phyloP scores from a whole-genome alignment of 2,888 invertebrate species.

The Neuroscelio doddi region DNA sequence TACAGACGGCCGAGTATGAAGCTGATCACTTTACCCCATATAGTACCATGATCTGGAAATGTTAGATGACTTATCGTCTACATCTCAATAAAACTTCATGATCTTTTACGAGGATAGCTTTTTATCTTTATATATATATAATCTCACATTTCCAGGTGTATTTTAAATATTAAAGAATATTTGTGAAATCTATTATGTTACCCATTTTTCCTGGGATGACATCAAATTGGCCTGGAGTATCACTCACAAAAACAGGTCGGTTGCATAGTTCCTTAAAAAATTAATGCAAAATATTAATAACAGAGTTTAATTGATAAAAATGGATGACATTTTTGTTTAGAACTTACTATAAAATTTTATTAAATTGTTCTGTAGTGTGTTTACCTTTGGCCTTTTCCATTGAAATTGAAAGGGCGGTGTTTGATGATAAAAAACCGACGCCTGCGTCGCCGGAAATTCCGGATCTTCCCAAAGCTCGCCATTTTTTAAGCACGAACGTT shows the following conservation, averaged over 20 bases:
- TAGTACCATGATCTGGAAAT: no score
- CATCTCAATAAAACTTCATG: no score
- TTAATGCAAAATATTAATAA: neutral
- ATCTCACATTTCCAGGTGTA: no score
- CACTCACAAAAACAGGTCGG: slow-evolving; percentile 86
- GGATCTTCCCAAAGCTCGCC: slow-evolving; percentile 92
- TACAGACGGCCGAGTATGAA: no score
- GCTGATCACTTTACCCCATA: no score
- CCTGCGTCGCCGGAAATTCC: slow-evolving; percentile 90
- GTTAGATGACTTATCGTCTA: no score
- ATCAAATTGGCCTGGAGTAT: slow-evolving; percentile 86
- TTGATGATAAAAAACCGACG: slow-evolving; percentile 94
- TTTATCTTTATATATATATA: no score
- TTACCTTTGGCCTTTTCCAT: slow-evolving; percentile 91
- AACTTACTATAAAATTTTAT: no score
- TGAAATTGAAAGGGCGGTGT: slow-evolving; percentile 94
- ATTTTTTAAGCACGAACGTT: slow-evolving; percentile 84
- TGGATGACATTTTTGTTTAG: no score
- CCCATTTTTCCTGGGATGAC: slow-evolving; percentile 91
- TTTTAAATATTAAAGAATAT: no score
- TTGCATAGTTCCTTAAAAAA: slow-evolving; percentile 82
- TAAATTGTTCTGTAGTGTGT: no score
- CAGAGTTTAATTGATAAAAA: neutral
- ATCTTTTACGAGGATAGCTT: no score
- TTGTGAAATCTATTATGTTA: slow-evolving; percentile 71